Percentiles rank a stretch among this genome's conserved stretches.
phyloP scores from a whole-genome alignment of 2,888 invertebrate genomes.

The Ypsolopha scabrella region DNA sequence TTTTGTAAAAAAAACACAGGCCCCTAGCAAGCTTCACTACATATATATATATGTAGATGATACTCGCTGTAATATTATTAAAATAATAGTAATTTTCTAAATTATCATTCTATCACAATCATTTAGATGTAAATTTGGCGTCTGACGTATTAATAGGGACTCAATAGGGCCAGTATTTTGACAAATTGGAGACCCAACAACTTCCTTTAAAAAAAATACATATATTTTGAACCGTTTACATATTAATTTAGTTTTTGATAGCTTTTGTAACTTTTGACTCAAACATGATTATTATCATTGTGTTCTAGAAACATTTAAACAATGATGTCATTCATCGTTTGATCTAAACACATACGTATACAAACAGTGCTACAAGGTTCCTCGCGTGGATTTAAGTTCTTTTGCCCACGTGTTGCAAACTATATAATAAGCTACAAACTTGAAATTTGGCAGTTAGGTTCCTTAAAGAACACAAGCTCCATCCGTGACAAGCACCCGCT shows the following conservation, averaged over 20 bases:
- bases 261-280: no score
- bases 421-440: no score
- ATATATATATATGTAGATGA: constrained; percentile 20
- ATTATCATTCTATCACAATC: constrained; percentile 49
- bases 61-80: constrained; percentile 49
- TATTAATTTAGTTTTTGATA: no score
- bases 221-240: neutral
- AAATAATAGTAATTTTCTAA: constrained; percentile 56
- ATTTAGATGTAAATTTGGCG: constrained; percentile 62
- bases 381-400: no score
- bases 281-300: neutral
- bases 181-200: constrained; percentile 37
- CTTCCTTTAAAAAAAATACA: constrained; percentile 24
- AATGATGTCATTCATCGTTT: constrained; percentile 2
- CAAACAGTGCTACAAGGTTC: constrained; percentile 1
- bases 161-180: constrained; percentile 52
- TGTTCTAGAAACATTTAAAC: neutral
- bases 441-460: no score
- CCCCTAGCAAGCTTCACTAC: constrained; percentile 38
- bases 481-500: no score
- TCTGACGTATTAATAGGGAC: constrained; percentile 51
- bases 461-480: no score
- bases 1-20: constrained; percentile 50
- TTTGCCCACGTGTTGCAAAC: no score
- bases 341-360: neutral